A percentile compares a stretch with the other conserved stretches of the same genome.
phyloP scores from a whole-genome alignment of 2,113 vertebrate species.

The Eclectus roratus region DNA sequence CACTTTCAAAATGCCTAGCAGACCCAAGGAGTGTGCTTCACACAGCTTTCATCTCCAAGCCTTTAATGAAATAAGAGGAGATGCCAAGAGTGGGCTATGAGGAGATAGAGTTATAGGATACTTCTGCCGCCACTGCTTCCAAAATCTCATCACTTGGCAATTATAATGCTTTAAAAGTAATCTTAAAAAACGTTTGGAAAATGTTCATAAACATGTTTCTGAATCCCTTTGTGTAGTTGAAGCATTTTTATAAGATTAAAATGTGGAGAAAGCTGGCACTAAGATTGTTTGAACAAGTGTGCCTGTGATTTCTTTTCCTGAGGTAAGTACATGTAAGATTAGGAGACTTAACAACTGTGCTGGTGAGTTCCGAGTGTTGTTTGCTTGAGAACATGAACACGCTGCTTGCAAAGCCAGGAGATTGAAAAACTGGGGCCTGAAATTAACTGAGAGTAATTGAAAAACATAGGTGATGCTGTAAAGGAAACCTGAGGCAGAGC shows the following conservation, averaged over 20 bases:
- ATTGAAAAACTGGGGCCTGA: not conserved
- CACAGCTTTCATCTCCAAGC: not conserved
- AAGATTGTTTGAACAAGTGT: constrained; percentile 70
- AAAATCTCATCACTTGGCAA: constrained; percentile 16
- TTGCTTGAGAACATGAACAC: constrained; percentile 35
- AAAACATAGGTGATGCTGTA: fast-evolving
- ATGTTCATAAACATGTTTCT: constrained; percentile 70
- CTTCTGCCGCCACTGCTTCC: not conserved
- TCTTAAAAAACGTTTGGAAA: constrained; percentile 68
- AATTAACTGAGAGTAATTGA: not conserved
- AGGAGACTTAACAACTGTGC: constrained; percentile 36
- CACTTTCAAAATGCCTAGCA: not conserved
- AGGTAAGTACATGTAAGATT: constrained; percentile 44
- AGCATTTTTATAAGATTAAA: constrained; percentile 70
- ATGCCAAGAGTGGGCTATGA: not conserved
- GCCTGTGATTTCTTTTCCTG: constrained; percentile 52
- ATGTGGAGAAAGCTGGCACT: constrained; percentile 51
- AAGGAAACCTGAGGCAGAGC: not conserved
- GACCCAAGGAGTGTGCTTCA: not conserved
- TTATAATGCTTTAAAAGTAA: constrained; percentile 7
- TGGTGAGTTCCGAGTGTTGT: constrained; percentile 47
- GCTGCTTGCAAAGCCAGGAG: constrained; percentile 11
- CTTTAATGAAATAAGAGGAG: not conserved
- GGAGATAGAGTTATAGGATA: not conserved
- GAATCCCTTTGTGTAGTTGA: constrained; percentile 53